Base-by-base conservation (phyloP, 64 coral and sea anemone species). In the Pocillopora verrucosa region DNA sequence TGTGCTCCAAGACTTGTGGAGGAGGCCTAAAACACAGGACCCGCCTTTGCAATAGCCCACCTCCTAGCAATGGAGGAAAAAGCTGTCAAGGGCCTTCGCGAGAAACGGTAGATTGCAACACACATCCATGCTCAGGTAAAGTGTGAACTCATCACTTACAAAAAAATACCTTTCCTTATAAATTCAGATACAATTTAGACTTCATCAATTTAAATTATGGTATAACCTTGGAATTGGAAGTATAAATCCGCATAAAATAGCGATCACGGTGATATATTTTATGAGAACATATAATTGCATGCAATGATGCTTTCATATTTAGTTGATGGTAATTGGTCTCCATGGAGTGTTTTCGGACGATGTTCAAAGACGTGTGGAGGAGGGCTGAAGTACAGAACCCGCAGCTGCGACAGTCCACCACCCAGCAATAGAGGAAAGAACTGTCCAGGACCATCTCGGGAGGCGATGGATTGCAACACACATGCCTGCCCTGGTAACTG, bases 11-110 rank as follows among this genome's bases (percentile, higher is more conserved):
- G 25, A 89, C 58, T 36, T 94, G 92, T 85, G 87, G 41, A 1
- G 62, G 67, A 17, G 92, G 92, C 4, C 51, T 30, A 16, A 72
- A 62, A 61, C 35, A 60, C 64, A 70, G 92, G 5, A 86, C 24
- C 0, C 68, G 92, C 16, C 13, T 34, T 20, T 94, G 92, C 59
- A 73, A 89, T 78, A 94, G 70, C 34, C 92, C 92, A 58, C 61
- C 88, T 9, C 80, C 92, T 17, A 76, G 87, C 22, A 56, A 61
- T 16, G 88, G 88, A 14, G 92, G 92, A 15, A 73, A 73, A 74
- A n/a, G 12, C 0, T 94, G 92, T 72, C 37, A 34, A 22, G 92
- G 92, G 10, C 36, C 62, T 26, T 65, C 63, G 11, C 16, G 3
- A 1, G 61, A 89, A 58, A 36, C 14, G 4, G 10, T 24, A 22